Conservation (phyloP, 2,797 vertebrate species). For the Cheirogaleus major region DNA sequence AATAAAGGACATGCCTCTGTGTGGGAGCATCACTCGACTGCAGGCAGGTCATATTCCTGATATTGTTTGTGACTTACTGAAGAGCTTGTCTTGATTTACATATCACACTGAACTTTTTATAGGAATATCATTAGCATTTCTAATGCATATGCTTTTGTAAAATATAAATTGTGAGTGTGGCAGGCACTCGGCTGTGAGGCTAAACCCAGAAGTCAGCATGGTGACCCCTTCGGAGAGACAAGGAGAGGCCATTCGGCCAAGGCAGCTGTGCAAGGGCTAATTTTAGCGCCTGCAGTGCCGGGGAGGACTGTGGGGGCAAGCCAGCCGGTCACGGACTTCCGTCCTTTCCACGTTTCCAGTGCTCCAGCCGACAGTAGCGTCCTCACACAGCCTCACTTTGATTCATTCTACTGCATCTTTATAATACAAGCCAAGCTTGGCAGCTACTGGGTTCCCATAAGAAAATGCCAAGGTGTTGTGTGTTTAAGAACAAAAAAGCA, state of each 20-base stretch:
- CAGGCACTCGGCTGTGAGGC: neutral
- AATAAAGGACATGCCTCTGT: neutral
- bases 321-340: neutral
- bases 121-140: neutral
- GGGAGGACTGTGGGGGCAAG: neutral
- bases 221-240: neutral
- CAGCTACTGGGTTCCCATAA: neutral
- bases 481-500: slow-evolving; percentile 33
- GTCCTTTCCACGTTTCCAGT: neutral
- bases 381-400: slow-evolving; percentile 28
- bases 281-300: neutral
- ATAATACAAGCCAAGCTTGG: neutral
- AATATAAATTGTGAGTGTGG: neutral
- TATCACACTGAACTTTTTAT: neutral
- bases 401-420: slow-evolving; percentile 2
- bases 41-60: neutral
- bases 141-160: neutral
- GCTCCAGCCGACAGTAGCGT: neutral
- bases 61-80: neutral
- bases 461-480: neutral
- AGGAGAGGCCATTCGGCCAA: neutral
- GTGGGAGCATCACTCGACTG: neutral
- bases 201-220: neutral
- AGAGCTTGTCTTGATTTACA: neutral
- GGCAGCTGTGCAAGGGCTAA: neutral